These are phyloP conservation scores for Tetrapedia diversipes DNA, from an alignment of 2,888 invertebrate species.

Conservation along the genomic window DNA sequence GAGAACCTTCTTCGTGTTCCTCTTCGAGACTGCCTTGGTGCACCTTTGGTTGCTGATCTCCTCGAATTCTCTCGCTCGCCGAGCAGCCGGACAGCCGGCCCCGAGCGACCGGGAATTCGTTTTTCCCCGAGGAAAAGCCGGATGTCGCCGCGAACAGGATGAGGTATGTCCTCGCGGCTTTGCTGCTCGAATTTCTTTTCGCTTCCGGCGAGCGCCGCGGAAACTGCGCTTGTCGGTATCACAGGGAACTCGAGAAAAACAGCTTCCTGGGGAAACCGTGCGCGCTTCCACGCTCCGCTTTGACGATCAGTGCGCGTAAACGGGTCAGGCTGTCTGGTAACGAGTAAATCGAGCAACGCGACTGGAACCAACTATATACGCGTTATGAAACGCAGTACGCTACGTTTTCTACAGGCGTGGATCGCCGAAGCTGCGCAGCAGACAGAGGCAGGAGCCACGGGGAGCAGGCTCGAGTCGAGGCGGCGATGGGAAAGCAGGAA, in stretches of 20 bases:
- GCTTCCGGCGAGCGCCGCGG: not conserved
- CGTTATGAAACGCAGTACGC: no score
- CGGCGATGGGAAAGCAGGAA: not conserved
- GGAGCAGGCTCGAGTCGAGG: not conserved
- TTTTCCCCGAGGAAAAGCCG: conserved; percentile 26
- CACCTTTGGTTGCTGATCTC: conserved; percentile 47
- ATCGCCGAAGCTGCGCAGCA: no score
- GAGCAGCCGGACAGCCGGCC: not conserved
- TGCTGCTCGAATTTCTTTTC: conserved; percentile 12
- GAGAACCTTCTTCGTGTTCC: conserved; percentile 65
- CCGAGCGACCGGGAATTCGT: conserved; percentile 14
- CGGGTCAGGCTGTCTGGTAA: not conserved
- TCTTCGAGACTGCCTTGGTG: conserved; percentile 62
- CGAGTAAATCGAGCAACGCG: conserved; percentile 5
- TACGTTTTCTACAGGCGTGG: no score
- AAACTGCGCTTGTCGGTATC: not conserved
- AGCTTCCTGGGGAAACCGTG: conserved; percentile 1
- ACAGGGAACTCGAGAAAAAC: conserved; percentile 13
- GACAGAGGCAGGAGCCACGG: no score
- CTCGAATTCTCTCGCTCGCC: conserved; percentile 38
- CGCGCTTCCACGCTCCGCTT: not conserved
- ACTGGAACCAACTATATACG: no score
- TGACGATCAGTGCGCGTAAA: not conserved
- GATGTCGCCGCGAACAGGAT: conserved; percentile 24
- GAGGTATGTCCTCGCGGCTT: not conserved